Evolutionary conservation across 1,140 invertebrate species (phyloP).

Genomic region (Sesamia nonagrioides): DNA sequence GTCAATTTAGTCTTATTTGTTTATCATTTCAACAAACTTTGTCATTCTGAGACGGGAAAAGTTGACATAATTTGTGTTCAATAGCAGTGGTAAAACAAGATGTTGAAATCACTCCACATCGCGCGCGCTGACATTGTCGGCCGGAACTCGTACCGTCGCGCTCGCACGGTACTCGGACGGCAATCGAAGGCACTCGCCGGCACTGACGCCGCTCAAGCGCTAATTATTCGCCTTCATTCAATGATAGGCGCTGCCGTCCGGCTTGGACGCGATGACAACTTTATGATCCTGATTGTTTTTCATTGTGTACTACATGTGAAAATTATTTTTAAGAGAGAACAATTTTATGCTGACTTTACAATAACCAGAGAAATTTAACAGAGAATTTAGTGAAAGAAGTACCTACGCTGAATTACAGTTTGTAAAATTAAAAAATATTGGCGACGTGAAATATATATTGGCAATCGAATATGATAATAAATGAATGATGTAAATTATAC

Average conservation of each 20-base stretch:
- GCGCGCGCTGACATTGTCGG: conserved; percentile 4
- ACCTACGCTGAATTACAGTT: not conserved
- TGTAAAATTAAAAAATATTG: not conserved
- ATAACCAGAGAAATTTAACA: not conserved
- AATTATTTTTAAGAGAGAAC: conserved; percentile 12
- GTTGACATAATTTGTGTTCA: no score
- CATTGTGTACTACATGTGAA: not conserved
- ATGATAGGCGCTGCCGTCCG: not conserved
- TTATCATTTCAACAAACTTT: not conserved
- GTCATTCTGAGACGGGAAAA: not conserved
- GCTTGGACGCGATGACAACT: conserved; percentile 16
- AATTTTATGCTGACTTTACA: not conserved
- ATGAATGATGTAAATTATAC: not conserved
- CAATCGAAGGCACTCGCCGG: conserved; percentile 32
- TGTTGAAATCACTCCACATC: not conserved
- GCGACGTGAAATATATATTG: no score
- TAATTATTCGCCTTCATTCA: conserved; percentile 26
- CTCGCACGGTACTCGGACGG: not conserved
- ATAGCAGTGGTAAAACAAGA: not conserved
- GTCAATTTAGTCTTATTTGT: no score
- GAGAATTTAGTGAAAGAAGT: not conserved
- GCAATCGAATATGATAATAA: no score
- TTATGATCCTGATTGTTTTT: conserved; percentile 11
- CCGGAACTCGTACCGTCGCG: conserved; percentile 6
- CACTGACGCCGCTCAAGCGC: not conserved